phyloP scores from a whole-genome alignment of 2,113 vertebrate species.

The Saguinus imperator region DNA sequence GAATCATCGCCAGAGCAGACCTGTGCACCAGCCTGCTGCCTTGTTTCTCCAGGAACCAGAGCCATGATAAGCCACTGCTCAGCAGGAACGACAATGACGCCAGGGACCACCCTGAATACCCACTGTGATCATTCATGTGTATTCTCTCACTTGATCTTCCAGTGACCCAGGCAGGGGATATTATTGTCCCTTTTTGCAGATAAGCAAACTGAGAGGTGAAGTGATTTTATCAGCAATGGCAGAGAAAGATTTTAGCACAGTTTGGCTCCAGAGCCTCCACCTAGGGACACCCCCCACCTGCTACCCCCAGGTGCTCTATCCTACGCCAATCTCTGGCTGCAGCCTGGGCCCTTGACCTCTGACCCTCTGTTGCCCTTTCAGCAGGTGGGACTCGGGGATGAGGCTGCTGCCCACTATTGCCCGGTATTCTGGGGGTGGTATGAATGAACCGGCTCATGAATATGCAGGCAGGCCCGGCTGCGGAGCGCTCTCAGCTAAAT shows the following conservation, averaged over 20 bases:
- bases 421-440: constrained; percentile 28
- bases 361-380: background rate
- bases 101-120: background rate
- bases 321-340: background rate
- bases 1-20: background rate
- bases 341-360: background rate
- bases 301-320: background rate
- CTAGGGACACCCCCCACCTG: background rate
- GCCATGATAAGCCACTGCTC: background rate
- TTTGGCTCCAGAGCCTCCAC: background rate
- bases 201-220: background rate
- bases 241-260: background rate
- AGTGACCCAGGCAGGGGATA: background rate
- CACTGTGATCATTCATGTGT: background rate
- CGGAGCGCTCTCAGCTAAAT: constrained; percentile 84
- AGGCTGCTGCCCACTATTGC: constrained; percentile 21
- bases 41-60: background rate
- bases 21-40: background rate
- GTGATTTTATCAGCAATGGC: background rate
- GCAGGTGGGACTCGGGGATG: background rate
- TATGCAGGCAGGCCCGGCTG: constrained; percentile 76
- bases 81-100: background rate
- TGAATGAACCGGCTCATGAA: constrained; percentile 84
- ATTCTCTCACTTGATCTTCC: background rate
- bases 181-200: background rate